These are phyloP conservation scores for Drosophila pegasa DNA, from an alignment of 2,888 invertebrate species.

Conservation along the genomic window DNA sequence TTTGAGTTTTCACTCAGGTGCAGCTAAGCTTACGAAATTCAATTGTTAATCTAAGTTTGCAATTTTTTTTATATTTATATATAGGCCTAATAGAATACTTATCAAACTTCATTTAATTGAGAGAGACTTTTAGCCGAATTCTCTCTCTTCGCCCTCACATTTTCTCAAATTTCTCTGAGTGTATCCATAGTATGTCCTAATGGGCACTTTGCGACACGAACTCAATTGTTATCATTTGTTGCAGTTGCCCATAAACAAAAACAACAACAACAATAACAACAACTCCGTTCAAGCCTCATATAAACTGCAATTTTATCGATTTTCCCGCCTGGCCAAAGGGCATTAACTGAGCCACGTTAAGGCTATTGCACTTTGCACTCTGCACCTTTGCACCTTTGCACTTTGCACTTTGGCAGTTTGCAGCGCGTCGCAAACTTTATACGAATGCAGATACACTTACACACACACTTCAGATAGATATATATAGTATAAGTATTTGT, in stretches of 20 bases:
- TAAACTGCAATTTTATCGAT: conserved; percentile 78
- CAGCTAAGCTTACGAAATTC: no score
- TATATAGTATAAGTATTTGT: background rate
- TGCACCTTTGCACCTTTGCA: conserved; percentile 26
- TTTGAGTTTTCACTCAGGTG: no score
- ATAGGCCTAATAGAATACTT: no score
- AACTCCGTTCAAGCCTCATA: background rate
- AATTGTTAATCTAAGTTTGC: no score
- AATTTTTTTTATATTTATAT: no score
- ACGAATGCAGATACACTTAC: background rate
- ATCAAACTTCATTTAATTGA: no score
- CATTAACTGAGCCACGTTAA: conserved; percentile 77
- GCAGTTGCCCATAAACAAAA: conserved; percentile 64
- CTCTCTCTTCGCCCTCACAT: no score
- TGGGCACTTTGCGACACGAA: conserved; percentile 20
- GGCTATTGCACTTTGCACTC: conserved; percentile 82
- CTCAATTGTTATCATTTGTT: conserved; percentile 67
- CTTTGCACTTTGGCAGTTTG: conserved; percentile 3
- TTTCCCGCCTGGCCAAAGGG: conserved; percentile 73
- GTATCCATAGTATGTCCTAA: conserved; percentile 13
- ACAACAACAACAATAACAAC: conserved; percentile 1
- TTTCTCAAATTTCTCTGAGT: conserved; percentile 16
- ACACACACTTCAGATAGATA: conserved; percentile 1
- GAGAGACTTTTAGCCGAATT: no score
- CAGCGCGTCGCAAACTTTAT: background rate